Percentiles rank a stretch among this genome's conserved stretches.
Conservation (phyloP, 2,888 invertebrate genomes). For the Lasioglossum oenotherae region DNA sequence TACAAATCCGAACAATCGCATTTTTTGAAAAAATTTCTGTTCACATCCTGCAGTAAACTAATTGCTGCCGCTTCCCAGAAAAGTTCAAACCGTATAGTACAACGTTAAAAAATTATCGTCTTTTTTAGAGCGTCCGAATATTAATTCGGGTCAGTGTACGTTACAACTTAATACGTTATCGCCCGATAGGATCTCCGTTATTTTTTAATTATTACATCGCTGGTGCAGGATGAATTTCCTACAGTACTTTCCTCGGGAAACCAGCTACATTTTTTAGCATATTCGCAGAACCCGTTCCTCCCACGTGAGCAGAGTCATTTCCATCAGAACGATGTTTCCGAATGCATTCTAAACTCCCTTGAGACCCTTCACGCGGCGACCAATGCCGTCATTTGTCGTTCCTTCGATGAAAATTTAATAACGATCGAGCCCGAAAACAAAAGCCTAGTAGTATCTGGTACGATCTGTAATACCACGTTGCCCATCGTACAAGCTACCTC, state of each 20-base stretch:
- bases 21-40: too few species aligned
- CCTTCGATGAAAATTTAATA: slow-evolving; percentile 48
- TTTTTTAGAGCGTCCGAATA: too few species aligned
- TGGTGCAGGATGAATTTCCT: neutral
- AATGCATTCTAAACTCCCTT: neutral
- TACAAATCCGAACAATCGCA: too few species aligned
- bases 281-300: neutral
- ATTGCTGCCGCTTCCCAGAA: too few species aligned
- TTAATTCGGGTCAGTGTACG: too few species aligned
- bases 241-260: neutral
- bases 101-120: too few species aligned
- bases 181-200: neutral
- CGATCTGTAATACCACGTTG: slow-evolving; percentile 56
- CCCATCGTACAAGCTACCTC: slow-evolving; percentile 68
- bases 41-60: too few species aligned
- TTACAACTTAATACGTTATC: neutral
- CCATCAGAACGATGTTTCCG: neutral
- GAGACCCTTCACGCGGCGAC: neutral
- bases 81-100: too few species aligned
- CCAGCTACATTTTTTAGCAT: neutral
- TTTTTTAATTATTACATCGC: neutral
- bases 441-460: slow-evolving; percentile 33
- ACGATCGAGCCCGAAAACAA: slow-evolving; percentile 48
- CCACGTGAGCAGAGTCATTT: neutral
- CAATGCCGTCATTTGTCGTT: neutral